Evolutionary conservation across 2,113 vertebrate species (phyloP).

Genomic region (Apus apus): DNA sequence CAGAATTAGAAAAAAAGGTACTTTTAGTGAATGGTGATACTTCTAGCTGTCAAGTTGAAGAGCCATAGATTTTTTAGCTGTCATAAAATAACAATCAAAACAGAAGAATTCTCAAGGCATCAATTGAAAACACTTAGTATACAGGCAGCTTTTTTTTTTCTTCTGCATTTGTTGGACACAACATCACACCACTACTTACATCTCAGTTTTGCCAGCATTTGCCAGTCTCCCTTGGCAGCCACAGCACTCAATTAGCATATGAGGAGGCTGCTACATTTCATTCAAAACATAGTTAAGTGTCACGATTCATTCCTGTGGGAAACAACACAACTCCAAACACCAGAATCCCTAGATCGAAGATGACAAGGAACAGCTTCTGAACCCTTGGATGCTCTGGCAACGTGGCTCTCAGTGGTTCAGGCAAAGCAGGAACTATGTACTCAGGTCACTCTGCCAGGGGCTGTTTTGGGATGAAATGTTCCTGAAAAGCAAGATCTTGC

Average conservation of each 20-base stretch:
- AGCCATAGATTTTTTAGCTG: neutral
- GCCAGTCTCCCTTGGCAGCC: conserved; percentile 45
- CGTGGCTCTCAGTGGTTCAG: neutral
- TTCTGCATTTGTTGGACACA: conserved; percentile 42
- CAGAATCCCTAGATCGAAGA: neutral
- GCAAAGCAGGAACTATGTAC: neutral
- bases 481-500: neutral
- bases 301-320: conserved; percentile 12
- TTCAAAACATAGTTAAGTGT: conserved; percentile 26
- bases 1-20: neutral
- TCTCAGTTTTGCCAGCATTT: neutral
- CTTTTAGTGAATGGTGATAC: conserved; percentile 1
- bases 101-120: conserved; percentile 36
- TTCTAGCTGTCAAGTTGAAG: conserved; percentile 12
- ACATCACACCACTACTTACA: neutral
- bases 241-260: neutral
- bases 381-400: neutral
- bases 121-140: neutral
- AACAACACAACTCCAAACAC: conserved; percentile 17
- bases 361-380: conserved; percentile 4
- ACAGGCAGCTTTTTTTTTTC: neutral
- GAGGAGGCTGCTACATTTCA: conserved; percentile 28
- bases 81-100: conserved; percentile 25
- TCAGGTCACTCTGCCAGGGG: neutral
- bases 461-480: neutral